Conservation (phyloP, 2,888 invertebrate genomes). For the Epiblema foenella region DNA sequence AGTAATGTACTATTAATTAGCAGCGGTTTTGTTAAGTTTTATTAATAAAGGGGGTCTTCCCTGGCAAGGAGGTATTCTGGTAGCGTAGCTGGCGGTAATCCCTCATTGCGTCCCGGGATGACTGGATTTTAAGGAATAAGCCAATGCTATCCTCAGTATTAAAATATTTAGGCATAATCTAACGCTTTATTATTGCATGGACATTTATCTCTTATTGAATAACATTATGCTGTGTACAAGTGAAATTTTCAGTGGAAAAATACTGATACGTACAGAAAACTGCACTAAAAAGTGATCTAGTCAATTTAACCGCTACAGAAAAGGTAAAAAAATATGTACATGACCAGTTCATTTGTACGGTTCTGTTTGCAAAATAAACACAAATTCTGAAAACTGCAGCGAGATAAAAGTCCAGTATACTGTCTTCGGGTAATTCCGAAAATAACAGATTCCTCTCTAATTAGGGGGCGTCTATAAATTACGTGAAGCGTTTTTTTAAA, state of each 20-base stretch:
- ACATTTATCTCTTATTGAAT: slow-evolving; percentile 10
- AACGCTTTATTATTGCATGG: slow-evolving; percentile 19
- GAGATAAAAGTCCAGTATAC: slow-evolving; percentile 3
- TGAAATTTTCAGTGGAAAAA: neutral
- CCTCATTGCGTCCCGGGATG: neutral
- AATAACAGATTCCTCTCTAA: no score
- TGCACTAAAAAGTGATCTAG: slow-evolving; percentile 15
- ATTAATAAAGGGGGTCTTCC: neutral
- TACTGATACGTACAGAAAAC: neutral
- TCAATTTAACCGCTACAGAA: slow-evolving; percentile 12
- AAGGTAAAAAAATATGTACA: neutral
- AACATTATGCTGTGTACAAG: no score
- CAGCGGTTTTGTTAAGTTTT: no score
- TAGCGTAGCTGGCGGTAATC: neutral
- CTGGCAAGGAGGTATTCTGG: neutral
- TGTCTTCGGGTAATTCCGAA: no score
- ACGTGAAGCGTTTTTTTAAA: no score
- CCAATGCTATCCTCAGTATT: slow-evolving; percentile 28
- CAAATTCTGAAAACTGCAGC: neutral
- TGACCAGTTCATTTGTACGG: neutral
- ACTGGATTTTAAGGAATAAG: slow-evolving; percentile 1
- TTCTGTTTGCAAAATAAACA: neutral
- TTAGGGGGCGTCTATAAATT: no score
- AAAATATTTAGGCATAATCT: slow-evolving; percentile 26
- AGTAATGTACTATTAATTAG: no score